Evolutionary conservation across 2,797 vertebrate genomes (phyloP), one percentile per base, ranked within the genome.

Genomic region (Hippoglossus hippoglossus): DNA sequence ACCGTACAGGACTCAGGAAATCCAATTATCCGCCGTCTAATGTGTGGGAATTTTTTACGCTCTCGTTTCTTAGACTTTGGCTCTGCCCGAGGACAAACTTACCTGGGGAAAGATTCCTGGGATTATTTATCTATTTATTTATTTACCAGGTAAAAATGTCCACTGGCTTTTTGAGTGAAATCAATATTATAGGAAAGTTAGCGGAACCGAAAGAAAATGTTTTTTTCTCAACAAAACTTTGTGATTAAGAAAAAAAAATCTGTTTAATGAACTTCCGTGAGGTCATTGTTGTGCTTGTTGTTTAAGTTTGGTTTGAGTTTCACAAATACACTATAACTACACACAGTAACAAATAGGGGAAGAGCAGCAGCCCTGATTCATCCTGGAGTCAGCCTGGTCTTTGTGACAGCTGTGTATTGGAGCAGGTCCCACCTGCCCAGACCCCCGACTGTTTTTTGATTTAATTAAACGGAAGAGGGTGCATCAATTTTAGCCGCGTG

Each of bases 401-500:
- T 62, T 80, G 72, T 82, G 82, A 81, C 53, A 75, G 70, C 83
- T 86, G 80, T 77, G 71, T 79, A 84, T 6, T 57, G 84, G 80
- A 67, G 82, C 80, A 73, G 80, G 63, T 41, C 78, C 76, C 77
- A 84, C 91, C 90, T 88, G 82, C 87, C 63, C 39, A 70, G 80
- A 85, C 89, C 90, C 71, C 90, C 65, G 75, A 91, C 92, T 86
- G 82, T 76, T 92, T 92, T 90, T 94, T 93, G 86, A 94, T 94
- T 95, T 94, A 94, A 95, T 95, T 94, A 94, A 94, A 94, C 76
- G 81, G 74, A 92, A 91, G 91, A 82, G 83, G 87, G 85, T 77
- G 88, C 93, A 94, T 94, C 91, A 94, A 94, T 95, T 94, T 91
- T 77, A 84, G 67, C 63, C 24, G 74, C 67, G 70, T 90, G 79